Evolutionary conservation across 1,140 invertebrate genomes (phyloP), one percentile per base, ranked within the genome.

Genomic region (Tetragonula clypearis): DNA sequence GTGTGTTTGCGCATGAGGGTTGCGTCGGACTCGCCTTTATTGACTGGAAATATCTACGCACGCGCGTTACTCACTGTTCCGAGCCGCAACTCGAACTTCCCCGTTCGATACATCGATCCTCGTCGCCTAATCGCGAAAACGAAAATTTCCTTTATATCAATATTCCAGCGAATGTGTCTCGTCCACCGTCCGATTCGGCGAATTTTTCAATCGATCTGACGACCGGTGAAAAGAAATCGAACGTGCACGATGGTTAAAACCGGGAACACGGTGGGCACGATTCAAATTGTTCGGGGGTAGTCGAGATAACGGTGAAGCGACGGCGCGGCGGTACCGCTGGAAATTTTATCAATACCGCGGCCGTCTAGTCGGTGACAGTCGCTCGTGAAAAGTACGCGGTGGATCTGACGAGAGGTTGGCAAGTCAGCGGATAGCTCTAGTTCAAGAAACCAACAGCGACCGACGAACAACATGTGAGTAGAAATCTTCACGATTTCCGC

Each of bases 281-380:
- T 84, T 84, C 58, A 9, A 80, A 79, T 65, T 41, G 30, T 66
- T 74, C 86, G 88, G 83, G 82, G 66, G 62, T 68, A 19, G 41
- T 89, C 88, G 89, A 89, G 88, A 87, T 88, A 88, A 90, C 89
- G 88, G 26, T 77, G 58, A 30, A 66, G 73, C 62, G 76, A 60
- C 82, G 88, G 74, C 86, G 75, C 89, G 88, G 66, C 77, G 84
- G 85, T 84, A 77, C 68, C 84, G 82, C 90, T 90, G 91, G 90
- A 92, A 93, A 94, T 94, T 94, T 94, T 94, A 94, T 95, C 94
- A 94, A 94, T 94, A 94, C 92, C 92, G 74, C 76, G 88, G 69
- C 80, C 88, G 90, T 90, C 87, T 92, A 92, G 93, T 93, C 86
- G 90, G 84, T 90, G 90, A 88, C 89, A 89, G 91, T 93, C 89